These are phyloP conservation scores for Phengaris alcon DNA, from an alignment of 2,888 invertebrate genomes.

Conservation along the genomic window DNA sequence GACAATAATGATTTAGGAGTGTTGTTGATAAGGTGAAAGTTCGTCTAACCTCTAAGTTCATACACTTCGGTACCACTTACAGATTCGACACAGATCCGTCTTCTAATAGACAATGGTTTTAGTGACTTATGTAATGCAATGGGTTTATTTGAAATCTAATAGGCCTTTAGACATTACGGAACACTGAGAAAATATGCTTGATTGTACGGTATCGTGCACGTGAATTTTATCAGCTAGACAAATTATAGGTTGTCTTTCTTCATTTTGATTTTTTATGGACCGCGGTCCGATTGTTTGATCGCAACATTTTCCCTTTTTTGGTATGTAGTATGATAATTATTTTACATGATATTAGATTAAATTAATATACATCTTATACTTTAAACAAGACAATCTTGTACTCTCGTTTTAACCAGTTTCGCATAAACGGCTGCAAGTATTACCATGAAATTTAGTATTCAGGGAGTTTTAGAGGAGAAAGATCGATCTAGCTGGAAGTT, in stretches of 20 bases:
- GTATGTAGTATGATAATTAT: background rate
- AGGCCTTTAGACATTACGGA: conserved; percentile 24
- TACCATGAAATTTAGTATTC: no score
- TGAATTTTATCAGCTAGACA: background rate
- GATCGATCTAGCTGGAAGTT: no score
- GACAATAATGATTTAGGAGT: conserved; percentile 11
- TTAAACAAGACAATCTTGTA: no score
- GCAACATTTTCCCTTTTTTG: background rate
- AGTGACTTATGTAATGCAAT: conserved; percentile 36
- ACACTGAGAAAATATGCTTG: conserved; percentile 1
- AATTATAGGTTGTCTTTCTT: background rate
- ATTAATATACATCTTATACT: no score
- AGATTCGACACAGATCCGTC: conserved; percentile 37
- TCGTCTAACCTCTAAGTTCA: conserved; percentile 7
- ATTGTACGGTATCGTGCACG: conserved; percentile 13
- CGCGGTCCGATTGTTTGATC: background rate
- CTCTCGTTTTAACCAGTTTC: no score
- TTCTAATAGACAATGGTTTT: conserved; percentile 37
- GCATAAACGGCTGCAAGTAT: no score
- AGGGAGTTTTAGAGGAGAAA: no score
- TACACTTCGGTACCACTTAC: conserved; percentile 33
- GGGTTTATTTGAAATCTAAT: conserved; percentile 23
- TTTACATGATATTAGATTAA: no score
- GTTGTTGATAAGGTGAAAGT: conserved; percentile 13
- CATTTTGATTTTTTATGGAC: background rate